These are phyloP conservation scores for Diabrotica virgifera DNA, from an alignment of 1,140 invertebrate species.

Conservation along the genomic window DNA sequence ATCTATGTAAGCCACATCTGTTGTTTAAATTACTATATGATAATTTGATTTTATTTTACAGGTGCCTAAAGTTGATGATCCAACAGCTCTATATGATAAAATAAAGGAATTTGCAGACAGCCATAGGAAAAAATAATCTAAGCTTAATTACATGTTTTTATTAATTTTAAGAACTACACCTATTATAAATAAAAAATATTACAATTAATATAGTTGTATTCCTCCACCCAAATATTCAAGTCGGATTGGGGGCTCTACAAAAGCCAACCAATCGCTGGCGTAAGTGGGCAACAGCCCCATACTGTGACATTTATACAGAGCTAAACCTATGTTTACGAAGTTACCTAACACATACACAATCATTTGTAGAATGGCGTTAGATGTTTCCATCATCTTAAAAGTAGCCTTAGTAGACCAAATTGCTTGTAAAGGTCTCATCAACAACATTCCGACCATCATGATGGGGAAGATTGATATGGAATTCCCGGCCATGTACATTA, in stretches of 20 bases:
- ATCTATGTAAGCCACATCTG: too few relatives aligned
- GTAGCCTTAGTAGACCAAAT: slow-evolving; percentile 87
- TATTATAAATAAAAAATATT: slow-evolving; percentile 32
- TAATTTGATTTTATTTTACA: slow-evolving; percentile 47
- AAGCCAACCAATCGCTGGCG: slow-evolving; percentile 97
- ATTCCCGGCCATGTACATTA: slow-evolving; percentile 99
- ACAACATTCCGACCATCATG: slow-evolving; percentile 99
- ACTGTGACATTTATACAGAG: slow-evolving; percentile 97
- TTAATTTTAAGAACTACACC: slow-evolving; percentile 21
- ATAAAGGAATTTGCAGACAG: slow-evolving; percentile 66
- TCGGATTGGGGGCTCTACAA: slow-evolving; percentile 87
- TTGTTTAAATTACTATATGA: too few relatives aligned
- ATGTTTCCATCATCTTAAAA: slow-evolving; percentile 96
- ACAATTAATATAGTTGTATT: slow-evolving; percentile 60
- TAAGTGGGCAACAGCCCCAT: slow-evolving; percentile 98
- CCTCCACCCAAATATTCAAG: slow-evolving; percentile 88
- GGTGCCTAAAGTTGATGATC: slow-evolving; percentile 80
- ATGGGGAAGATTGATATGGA: slow-evolving; percentile 99
- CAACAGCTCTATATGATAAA: slow-evolving; percentile 63
- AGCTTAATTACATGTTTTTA: slow-evolving; percentile 13
- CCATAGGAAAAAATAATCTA: slow-evolving; percentile 54
- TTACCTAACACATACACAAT: slow-evolving; percentile 95
- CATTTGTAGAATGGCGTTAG: slow-evolving; percentile 86
- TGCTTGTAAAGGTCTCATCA: slow-evolving; percentile 92
- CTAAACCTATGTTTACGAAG: slow-evolving; percentile 86